Evolutionary conservation across 2,113 vertebrate genomes (phyloP).

Genomic region (Rhinolophus ferrumequinum): DNA sequence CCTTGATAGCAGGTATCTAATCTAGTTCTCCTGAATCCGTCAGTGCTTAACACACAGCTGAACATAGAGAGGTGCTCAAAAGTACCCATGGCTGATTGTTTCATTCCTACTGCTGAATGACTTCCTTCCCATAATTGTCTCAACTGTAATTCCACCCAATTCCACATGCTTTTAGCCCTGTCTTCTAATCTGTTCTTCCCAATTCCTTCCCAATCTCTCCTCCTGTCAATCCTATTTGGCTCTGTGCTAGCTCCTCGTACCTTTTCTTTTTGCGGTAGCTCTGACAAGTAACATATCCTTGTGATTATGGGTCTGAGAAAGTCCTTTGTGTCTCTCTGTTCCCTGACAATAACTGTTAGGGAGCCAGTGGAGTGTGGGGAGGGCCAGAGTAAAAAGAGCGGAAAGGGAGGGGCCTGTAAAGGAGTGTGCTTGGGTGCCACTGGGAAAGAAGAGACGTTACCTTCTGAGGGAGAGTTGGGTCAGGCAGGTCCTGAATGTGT

Average conservation of each 20-base stretch:
- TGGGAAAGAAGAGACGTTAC: background rate
- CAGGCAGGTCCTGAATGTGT: background rate
- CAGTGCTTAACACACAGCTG: background rate
- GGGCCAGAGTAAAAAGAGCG: background rate
- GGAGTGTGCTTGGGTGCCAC: background rate
- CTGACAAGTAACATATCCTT: constrained; percentile 60
- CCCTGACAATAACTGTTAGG: background rate
- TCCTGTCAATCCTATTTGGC: rapidly evolving
- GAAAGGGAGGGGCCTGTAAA: constrained; percentile 51
- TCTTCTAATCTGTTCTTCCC: background rate
- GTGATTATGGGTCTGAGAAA: constrained; percentile 28
- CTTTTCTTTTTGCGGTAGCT: constrained; percentile 31
- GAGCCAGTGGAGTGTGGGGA: background rate
- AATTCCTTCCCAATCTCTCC: background rate
- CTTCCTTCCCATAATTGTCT: background rate
- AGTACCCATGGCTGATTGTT: background rate
- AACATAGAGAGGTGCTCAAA: background rate
- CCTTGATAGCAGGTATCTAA: background rate
- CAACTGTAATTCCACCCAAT: background rate
- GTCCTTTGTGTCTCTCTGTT: constrained; percentile 6
- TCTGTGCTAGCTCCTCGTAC: constrained; percentile 34
- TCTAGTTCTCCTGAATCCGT: background rate
- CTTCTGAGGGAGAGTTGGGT: background rate
- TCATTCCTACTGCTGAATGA: background rate
- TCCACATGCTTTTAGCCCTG: background rate